These are phyloP conservation scores for Trimorus sp. DNA, from an alignment of 2,888 invertebrate species.

Conservation along the genomic window DNA sequence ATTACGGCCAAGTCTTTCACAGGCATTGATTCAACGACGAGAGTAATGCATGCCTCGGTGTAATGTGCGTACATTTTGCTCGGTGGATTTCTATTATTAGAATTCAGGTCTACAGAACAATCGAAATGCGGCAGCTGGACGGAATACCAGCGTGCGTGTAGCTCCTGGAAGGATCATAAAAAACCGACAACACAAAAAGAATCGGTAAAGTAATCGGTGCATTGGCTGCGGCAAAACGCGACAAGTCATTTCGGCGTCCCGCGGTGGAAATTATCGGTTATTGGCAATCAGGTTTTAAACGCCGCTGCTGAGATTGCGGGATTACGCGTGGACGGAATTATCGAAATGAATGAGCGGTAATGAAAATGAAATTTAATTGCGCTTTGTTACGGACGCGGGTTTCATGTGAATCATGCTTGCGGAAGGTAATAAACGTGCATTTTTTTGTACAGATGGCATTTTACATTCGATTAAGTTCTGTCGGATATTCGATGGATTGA, in stretches of 20 bases:
- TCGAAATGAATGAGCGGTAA: conserved; percentile 40
- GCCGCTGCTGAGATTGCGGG: conserved; percentile 34
- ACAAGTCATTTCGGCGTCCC: conserved; percentile 28
- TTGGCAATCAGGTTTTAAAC: conserved; percentile 55
- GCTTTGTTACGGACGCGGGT: conserved; percentile 26
- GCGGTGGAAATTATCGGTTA: conserved; percentile 43
- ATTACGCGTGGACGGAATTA: conserved; percentile 46
- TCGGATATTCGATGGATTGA: too few species aligned
- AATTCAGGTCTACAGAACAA: conserved; percentile 57
- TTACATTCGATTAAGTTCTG: not conserved
- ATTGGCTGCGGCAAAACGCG: conserved; percentile 14
- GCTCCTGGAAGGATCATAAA: not conserved
- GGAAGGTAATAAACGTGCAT: conserved; percentile 1
- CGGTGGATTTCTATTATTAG: conserved; percentile 72
- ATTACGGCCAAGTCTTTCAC: too few species aligned
- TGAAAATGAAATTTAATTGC: conserved; percentile 44
- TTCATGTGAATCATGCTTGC: conserved; percentile 18
- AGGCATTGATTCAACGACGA: too few species aligned
- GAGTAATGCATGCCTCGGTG: conserved; percentile 34
- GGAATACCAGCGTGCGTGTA: conserved; percentile 8
- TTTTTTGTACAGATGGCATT: not conserved
- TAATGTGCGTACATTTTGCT: conserved; percentile 56
- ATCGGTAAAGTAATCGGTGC: not conserved
- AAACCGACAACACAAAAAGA: conserved; percentile 16
- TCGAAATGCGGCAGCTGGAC: conserved; percentile 39